Percentiles rank a stretch among this genome's conserved stretches.
Evolutionary conservation across 2,113 vertebrate species (phyloP).

Genomic region (Synchiropus splendidus): DNA sequence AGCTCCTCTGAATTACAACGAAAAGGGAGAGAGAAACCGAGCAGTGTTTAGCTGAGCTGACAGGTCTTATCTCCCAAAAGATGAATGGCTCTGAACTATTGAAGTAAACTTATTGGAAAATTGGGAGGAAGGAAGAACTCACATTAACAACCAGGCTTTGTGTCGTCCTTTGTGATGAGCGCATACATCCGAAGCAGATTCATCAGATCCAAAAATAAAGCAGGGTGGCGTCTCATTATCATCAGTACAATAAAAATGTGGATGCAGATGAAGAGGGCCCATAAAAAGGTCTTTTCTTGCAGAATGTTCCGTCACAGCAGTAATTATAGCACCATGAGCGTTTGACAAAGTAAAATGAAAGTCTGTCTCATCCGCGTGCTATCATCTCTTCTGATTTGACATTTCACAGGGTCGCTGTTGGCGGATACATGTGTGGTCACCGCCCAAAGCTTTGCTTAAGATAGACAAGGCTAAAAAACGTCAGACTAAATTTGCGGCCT

Average conservation of each 20-base stretch:
- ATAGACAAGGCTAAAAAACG: constrained; percentile 38
- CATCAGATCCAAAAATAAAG: too few relatives aligned
- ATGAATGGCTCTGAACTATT: too few relatives aligned
- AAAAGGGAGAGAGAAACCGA: too few relatives aligned
- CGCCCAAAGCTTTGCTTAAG: constrained; percentile 47
- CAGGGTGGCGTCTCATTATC: too few relatives aligned
- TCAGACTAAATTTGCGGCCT: constrained; percentile 36
- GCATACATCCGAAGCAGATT: too few relatives aligned
- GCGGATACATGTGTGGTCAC: constrained; percentile 22
- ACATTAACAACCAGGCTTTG: constrained; percentile 40
- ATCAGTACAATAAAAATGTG: too few relatives aligned
- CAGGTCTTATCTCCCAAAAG: constrained; percentile 20
- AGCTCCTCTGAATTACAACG: too few relatives aligned
- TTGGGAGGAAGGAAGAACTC: constrained; percentile 24
- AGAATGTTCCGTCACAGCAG: too few relatives aligned
- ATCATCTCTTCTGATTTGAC: constrained; percentile 36
- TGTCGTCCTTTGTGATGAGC: constrained; percentile 13
- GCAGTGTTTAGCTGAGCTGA: constrained; percentile 7
- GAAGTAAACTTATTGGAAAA: constrained; percentile 37
- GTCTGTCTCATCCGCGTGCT: constrained; percentile 29
- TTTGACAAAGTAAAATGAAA: constrained; percentile 6
- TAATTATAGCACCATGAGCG: too few relatives aligned
- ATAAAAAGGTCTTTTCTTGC: too few relatives aligned
- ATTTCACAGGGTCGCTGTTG: constrained; percentile 40
- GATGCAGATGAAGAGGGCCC: too few relatives aligned